phyloP scores from a whole-genome alignment of 1,140 invertebrate genomes.

The Coptotermes formosanus region DNA sequence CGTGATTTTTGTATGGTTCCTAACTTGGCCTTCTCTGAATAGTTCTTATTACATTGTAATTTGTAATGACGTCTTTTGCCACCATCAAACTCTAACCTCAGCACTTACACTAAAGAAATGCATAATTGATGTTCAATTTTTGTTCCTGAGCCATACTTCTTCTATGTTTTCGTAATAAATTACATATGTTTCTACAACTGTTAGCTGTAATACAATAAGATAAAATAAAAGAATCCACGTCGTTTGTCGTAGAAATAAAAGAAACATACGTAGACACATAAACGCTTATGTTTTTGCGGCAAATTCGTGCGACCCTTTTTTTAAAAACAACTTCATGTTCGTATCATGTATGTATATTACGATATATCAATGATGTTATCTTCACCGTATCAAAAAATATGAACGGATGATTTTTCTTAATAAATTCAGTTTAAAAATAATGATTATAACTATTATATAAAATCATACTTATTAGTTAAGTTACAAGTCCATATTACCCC shows the following conservation, averaged over 20 bases:
- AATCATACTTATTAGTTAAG: no score
- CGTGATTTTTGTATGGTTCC: neutral
- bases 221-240: neutral
- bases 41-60: neutral
- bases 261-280: neutral
- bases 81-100: neutral
- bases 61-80: neutral
- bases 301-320: constrained; percentile 11
- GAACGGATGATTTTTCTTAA: constrained; percentile 8
- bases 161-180: neutral
- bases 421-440: constrained; percentile 1
- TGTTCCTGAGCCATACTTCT: neutral
- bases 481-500: no score
- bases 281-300: neutral
- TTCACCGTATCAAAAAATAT: constrained; percentile 9
- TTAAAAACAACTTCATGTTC: neutral
- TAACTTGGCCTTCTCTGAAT: neutral
- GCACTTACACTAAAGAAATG: neutral
- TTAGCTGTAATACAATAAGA: neutral
- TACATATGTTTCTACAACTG: neutral
- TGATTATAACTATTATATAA: neutral
- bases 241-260: constrained; percentile 10
- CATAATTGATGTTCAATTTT: constrained; percentile 5
- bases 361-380: constrained; percentile 11
- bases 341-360: constrained; percentile 3